phyloP scores from a whole-genome alignment of 2,113 vertebrate species.

The Trachemys scripta region DNA sequence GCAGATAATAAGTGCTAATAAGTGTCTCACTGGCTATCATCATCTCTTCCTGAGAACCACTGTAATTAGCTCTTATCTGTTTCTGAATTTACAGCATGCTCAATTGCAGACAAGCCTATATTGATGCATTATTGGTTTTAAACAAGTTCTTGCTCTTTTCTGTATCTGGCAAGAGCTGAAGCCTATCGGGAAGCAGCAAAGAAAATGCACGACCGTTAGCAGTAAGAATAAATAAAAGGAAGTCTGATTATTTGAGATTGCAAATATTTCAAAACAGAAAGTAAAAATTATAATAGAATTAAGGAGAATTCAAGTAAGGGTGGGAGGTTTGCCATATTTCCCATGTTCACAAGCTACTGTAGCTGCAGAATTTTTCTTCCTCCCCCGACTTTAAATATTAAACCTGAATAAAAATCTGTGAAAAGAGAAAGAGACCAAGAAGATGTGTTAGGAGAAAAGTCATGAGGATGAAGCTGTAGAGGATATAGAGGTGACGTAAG shows the following conservation, averaged over 20 bases:
- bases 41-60: constrained; percentile 34
- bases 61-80: constrained; percentile 64
- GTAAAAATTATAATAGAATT: not conserved
- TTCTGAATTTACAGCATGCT: constrained; percentile 51
- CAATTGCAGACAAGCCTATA: constrained; percentile 1
- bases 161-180: constrained; percentile 25
- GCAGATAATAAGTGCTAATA: constrained; percentile 72
- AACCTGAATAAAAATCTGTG: accelerated
- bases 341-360: not conserved
- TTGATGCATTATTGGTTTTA: constrained; percentile 40
- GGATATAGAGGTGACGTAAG: not conserved
- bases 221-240: not conserved
- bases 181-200: constrained; percentile 10
- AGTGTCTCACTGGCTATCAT: constrained; percentile 36
- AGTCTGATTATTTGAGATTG: constrained; percentile 1
- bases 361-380: not conserved
- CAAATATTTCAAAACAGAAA: not conserved
- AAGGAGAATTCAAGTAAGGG: not conserved
- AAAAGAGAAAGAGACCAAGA: not conserved
- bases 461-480: not conserved
- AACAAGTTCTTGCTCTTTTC: not conserved
- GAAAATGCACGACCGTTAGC: constrained; percentile 10
- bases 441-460: not conserved
- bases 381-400: not conserved
- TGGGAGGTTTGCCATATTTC: not conserved